Percentiles rank a stretch among this genome's conserved stretches.
phyloP scores from a whole-genome alignment of 2,888 invertebrate genomes.

The Halictus quadricinctus region DNA sequence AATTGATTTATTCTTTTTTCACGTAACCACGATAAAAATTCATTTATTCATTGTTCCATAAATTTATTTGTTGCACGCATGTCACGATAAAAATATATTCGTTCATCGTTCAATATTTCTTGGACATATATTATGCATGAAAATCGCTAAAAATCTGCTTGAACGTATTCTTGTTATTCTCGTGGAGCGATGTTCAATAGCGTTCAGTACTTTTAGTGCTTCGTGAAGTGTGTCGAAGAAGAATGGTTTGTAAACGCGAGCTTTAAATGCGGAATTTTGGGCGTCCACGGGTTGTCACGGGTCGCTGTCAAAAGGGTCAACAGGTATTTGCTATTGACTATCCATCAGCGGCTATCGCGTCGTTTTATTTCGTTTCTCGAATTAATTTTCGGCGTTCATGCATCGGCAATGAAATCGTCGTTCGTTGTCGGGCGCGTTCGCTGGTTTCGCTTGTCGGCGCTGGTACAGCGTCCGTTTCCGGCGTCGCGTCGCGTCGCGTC shows the following conservation, averaged over 20 bases:
- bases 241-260: not conserved
- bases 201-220: not conserved
- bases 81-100: not conserved
- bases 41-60: not conserved
- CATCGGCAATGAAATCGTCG: not conserved
- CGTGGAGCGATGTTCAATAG: not conserved
- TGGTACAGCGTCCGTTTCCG: conserved; percentile 1
- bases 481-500: no score
- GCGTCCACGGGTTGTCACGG: not conserved
- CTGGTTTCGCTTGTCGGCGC: not conserved
- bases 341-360: not conserved
- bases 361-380: not conserved
- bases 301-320: not conserved
- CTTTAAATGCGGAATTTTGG: not conserved
- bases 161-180: no score
- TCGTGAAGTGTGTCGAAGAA: not conserved
- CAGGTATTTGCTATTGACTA: not conserved
- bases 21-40: not conserved
- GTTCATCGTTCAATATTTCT: not conserved
- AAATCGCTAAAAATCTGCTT: not conserved
- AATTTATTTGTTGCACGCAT: no score
- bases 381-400: conserved; percentile 10
- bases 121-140: not conserved
- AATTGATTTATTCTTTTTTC: not conserved
- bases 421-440: not conserved